Conservation (phyloP, 2,797 vertebrate genomes). For the Hypotaenidia philippensis region DNA sequence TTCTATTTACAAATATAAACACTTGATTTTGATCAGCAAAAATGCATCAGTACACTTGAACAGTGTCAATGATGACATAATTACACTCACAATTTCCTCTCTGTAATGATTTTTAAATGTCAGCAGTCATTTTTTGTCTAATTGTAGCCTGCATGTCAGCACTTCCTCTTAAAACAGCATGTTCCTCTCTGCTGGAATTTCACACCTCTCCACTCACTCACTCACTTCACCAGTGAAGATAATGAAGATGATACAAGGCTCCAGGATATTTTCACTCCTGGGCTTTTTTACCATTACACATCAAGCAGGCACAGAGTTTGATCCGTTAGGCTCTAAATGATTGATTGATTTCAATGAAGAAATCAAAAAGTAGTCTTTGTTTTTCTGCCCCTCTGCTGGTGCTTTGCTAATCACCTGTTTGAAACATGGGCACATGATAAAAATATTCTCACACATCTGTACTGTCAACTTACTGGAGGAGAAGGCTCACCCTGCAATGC, state of each 20-base stretch:
- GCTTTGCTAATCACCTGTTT: conserved; percentile 21
- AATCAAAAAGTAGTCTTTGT: background rate
- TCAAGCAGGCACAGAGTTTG: background rate
- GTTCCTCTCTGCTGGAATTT: conserved; percentile 76
- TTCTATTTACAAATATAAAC: conserved; percentile 74
- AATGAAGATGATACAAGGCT: conserved; percentile 62
- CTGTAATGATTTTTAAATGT: conserved; percentile 77
- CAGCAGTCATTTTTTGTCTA: conserved; percentile 75
- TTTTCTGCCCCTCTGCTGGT: background rate
- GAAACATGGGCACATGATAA: background rate
- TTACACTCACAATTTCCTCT: conserved; percentile 73
- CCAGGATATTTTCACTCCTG: conserved; percentile 25
- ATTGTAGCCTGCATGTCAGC: conserved; percentile 73
- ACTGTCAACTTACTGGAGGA: background rate
- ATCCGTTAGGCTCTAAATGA: conserved; percentile 10
- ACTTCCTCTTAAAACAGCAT: conserved; percentile 69
- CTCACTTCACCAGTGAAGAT: conserved; percentile 62
- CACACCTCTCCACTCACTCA: conserved; percentile 71
- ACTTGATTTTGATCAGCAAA: conserved; percentile 69
- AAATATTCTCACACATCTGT: background rate
- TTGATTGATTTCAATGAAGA: conserved; percentile 1
- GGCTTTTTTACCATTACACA: conserved; percentile 28
- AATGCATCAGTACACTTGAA: conserved; percentile 65
- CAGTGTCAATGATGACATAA: conserved; percentile 69
- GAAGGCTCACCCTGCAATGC: background rate